A percentile compares a stretch with the other conserved stretches of the same genome.
phyloP scores from a whole-genome alignment of 2,113 vertebrate genomes.

The Aspiorhynchus laticeps region DNA sequence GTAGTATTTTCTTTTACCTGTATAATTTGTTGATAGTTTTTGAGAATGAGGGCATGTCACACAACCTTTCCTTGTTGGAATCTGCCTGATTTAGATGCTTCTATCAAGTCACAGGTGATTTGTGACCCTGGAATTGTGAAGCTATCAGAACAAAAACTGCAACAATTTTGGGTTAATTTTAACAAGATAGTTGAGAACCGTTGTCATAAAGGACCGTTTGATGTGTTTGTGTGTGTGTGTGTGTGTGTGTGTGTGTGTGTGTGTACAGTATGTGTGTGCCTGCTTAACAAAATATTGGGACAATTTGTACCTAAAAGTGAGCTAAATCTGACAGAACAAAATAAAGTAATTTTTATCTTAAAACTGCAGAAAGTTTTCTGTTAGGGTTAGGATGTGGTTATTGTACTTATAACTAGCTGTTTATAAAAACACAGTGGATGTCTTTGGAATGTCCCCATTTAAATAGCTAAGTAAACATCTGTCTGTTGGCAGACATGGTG shows the following conservation, averaged over 20 bases:
- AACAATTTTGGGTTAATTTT: not conserved
- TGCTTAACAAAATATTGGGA: not conserved
- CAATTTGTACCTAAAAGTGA: not conserved
- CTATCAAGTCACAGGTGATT: not conserved
- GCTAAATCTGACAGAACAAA: not conserved
- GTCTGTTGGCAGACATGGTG: not conserved
- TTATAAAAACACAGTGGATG: not conserved
- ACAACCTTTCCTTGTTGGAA: not conserved
- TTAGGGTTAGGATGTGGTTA: not conserved
- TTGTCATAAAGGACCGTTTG: not conserved
- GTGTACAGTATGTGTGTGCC: not conserved
- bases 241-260: not conserved
- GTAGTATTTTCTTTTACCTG: not conserved
- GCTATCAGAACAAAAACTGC: not conserved
- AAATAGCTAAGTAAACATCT: not conserved
- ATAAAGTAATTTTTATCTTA: not conserved
- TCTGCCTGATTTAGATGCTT: not conserved
- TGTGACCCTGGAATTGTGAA: not conserved
- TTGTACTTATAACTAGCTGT: not conserved
- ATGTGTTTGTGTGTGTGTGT: not conserved
- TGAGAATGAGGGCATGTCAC: not conserved
- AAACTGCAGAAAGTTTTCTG: not conserved
- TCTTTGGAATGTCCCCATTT: conserved; percentile 3
- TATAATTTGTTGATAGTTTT: not conserved
- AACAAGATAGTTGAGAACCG: not conserved